Base-by-base conservation (phyloP, 1,140 invertebrate species). In the Temnothorax longispinosus region DNA sequence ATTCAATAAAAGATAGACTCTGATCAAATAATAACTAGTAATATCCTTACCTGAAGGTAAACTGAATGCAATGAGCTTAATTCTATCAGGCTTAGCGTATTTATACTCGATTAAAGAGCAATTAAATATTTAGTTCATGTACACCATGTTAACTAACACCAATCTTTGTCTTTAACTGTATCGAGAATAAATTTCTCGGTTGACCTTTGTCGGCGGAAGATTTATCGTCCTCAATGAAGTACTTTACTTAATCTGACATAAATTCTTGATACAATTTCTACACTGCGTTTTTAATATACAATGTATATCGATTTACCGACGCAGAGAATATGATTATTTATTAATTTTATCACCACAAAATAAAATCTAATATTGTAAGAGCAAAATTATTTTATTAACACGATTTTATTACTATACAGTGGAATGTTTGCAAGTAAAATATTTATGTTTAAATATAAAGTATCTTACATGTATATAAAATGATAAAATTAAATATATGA, bases 41-140 rank as follows among this genome's bases (percentile, higher is more conserved):
- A 84, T 84, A 75, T 84, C 15, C 54, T 84, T 84, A 84, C 80
- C 80, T 47, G 10, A 11, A 69, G 5, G 11, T 62, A 50, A 84
- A 32, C 35, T 60, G 54, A 7, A 60, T 7, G 5, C 32, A 82
- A 27, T 84, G 54, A 75, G 32, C 15, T 38, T 38, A 74, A 60
- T 6, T 74, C 21, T 3, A 38, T 13, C 21, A 50, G 3, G 4
- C 5, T 5, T 13, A 44, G 5, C 21, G 47, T 80, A 90, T 88
- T 90, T 90, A 90, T 90, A 67, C n/a, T 4, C 2, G 21, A 87
- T 90, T 72, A 21, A 67, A 32, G 54, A 85, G 38, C 7, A 75
- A 92, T 91, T 93, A 87, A 64, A 58, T 89, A 94, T 93, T 92
- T 89, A 52, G 58, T 80, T 91, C 93, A 89, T 88, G 93, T 87